Conservation (phyloP, 2,888 invertebrate genomes). For the Epicampocera succincta region DNA sequence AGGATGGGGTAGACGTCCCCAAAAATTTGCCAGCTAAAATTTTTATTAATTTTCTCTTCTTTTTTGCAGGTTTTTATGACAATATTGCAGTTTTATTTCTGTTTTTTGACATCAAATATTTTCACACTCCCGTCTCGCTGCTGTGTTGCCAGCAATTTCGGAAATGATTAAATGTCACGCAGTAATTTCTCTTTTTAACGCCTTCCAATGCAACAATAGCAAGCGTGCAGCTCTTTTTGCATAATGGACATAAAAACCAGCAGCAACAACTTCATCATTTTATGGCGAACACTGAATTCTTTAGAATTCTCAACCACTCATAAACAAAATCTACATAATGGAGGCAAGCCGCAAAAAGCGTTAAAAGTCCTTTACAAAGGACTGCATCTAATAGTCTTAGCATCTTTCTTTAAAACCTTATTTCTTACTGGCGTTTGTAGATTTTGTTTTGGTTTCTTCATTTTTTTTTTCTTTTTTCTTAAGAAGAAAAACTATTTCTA, state of each 20-base stretch:
- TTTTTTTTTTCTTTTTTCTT: too few species aligned
- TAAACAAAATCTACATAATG: slow-evolving; percentile 38
- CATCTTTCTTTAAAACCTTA: slow-evolving; percentile 37
- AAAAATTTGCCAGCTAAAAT: too few species aligned
- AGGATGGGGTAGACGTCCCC: too few species aligned
- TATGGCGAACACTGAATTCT: slow-evolving; percentile 36
- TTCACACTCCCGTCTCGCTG: neutral
- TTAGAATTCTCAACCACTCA: slow-evolving; percentile 13
- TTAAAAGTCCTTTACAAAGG: slow-evolving; percentile 17
- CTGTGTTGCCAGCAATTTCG: slow-evolving; percentile 31
- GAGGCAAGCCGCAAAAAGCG: slow-evolving; percentile 3
- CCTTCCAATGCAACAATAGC: slow-evolving; percentile 37
- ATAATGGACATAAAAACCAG: neutral
- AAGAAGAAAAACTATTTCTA: neutral
- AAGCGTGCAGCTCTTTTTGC: slow-evolving; percentile 7
- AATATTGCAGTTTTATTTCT: neutral
- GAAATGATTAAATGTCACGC: slow-evolving; percentile 66
- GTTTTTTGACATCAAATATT: neutral
- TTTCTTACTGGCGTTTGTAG: neutral
- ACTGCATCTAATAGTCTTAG: slow-evolving; percentile 64
- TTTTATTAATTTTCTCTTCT: too few species aligned
- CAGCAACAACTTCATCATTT: slow-evolving; percentile 49
- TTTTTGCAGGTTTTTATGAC: too few species aligned
- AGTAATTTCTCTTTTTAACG: slow-evolving; percentile 31
- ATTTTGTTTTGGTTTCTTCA: neutral